These are phyloP conservation scores for Nemapogon koenigi DNA, from an alignment of 2,888 invertebrate genomes.

Conservation along the genomic window DNA sequence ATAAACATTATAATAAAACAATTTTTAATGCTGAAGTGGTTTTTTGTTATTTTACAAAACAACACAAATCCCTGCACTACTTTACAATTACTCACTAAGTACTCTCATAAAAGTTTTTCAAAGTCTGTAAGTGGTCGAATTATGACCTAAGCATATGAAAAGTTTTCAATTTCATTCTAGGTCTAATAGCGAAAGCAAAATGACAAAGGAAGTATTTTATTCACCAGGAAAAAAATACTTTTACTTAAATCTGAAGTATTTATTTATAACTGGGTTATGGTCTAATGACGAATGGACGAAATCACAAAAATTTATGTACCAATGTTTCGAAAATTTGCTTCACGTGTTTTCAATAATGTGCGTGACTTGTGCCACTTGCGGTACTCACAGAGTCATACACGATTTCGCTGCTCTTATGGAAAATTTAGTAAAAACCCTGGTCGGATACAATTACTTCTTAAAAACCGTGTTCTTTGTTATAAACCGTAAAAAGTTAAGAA, in stretches of 20 bases:
- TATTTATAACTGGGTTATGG: constrained; percentile 41
- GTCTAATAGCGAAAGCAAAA: too few species aligned
- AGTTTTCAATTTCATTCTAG: too few species aligned
- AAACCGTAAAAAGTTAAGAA: constrained; percentile 26
- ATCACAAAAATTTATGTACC: constrained; percentile 24
- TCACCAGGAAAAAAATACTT: constrained; percentile 26
- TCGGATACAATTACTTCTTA: constrained; percentile 31
- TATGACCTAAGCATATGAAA: too few species aligned
- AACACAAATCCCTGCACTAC: too few species aligned
- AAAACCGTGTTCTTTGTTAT: constrained; percentile 32
- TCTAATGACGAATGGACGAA: constrained; percentile 25
- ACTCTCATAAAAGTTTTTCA: too few species aligned
- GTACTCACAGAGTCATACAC: constrained; percentile 25
- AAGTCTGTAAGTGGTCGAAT: too few species aligned
- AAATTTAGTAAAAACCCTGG: constrained; percentile 36
- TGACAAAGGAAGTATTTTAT: too few species aligned
- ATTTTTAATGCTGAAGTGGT: too few species aligned
- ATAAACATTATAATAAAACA: too few species aligned
- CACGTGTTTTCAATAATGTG: constrained; percentile 26
- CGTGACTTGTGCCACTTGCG: constrained; percentile 28
- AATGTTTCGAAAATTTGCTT: constrained; percentile 26
- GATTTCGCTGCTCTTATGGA: constrained; percentile 26
- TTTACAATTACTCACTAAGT: too few species aligned
- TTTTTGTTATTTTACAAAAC: too few species aligned
- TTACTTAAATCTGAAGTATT: constrained; percentile 36